Evolutionary conservation across 2,797 vertebrate genomes (phyloP), one percentile per base, ranked within the genome.

Genomic region (Lagodon rhomboides): DNA sequence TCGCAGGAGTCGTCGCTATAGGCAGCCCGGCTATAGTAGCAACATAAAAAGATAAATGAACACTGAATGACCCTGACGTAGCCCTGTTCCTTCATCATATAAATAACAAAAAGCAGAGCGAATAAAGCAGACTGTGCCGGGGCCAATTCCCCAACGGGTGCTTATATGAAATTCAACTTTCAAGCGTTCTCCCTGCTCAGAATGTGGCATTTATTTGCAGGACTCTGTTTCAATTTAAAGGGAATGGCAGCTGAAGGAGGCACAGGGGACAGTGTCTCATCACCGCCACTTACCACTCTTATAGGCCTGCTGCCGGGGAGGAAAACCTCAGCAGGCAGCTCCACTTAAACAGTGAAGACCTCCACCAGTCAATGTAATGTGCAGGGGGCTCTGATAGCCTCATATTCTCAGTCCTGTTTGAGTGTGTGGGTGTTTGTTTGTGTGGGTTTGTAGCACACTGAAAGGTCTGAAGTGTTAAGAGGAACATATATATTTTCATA

Each of bases 181-280:
- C 80, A 92, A 87, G 81, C 84, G 80, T 90, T 91, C 91, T 86
- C 85, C 87, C 90, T 58, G 94, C 94, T 94, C 94, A 84, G 94
- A 95, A 95, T 92, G 94, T 94, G 89, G 91, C 94, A 94, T 96
- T 96, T 96, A 96, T 97, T 96, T 95, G 94, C 95, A 93, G 94
- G 94, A 95, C 96, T 96, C 94, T 91, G 93, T 96, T 95, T 96
- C 96, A 96, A 97, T 96, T 96, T 96, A 96, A 96, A 95, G 92
- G 95, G 94, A 95, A 96, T 95, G 95, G 96, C 96, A 97, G 95
- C 91, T 95, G 95, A 97, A 97, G 93, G 95, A 96, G 96, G 91
- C 96, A 95, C 95, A 81, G 93, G 96, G 95, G 96, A 96, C 93
- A 89, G 90, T 89, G 94, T 95, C 95, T 96, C 95, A 95, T 95